These are phyloP conservation scores for Lampropteryx suffumata DNA, from an alignment of 2,888 invertebrate genomes.

Conservation along the genomic window DNA sequence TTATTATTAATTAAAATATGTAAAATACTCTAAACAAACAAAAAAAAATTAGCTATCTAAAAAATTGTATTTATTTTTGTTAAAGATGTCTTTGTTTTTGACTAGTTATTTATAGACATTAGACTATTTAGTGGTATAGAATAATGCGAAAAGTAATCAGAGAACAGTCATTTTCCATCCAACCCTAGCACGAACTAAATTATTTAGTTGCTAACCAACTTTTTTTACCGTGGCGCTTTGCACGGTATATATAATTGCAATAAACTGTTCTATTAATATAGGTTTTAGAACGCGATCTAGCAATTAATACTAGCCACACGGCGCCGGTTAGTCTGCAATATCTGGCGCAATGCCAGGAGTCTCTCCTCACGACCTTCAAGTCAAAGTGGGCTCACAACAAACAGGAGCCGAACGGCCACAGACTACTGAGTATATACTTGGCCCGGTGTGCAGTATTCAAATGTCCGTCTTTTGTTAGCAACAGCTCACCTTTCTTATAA, in stretches of 20 bases:
- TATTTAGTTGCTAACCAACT: not conserved
- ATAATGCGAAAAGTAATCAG: too few species aligned
- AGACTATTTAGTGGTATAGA: too few species aligned
- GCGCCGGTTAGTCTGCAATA: constrained; percentile 39
- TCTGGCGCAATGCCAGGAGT: constrained; percentile 33
- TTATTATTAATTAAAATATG: too few species aligned
- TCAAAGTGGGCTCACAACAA: constrained; percentile 26
- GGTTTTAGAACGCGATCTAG: constrained; percentile 24
- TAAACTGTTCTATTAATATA: constrained; percentile 8
- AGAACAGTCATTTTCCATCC: too few species aligned
- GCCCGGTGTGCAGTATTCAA: constrained; percentile 10
- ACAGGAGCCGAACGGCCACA: constrained; percentile 22
- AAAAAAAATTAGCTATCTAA: too few species aligned
- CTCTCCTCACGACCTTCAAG: constrained; percentile 32
- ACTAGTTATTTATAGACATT: too few species aligned
- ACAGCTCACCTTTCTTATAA: constrained; percentile 4
- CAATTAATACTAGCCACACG: constrained; percentile 40
- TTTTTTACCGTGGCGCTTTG: too few species aligned
- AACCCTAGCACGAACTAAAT: too few species aligned
- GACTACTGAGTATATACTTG: not conserved
- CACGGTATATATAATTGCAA: not conserved
- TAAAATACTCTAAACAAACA: too few species aligned
- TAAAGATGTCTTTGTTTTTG: too few species aligned
- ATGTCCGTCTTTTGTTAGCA: constrained; percentile 8
- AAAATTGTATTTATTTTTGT: too few species aligned